These are phyloP conservation scores for Drosophila villosipedis DNA, from an alignment of 2,888 invertebrate species.

Conservation along the genomic window DNA sequence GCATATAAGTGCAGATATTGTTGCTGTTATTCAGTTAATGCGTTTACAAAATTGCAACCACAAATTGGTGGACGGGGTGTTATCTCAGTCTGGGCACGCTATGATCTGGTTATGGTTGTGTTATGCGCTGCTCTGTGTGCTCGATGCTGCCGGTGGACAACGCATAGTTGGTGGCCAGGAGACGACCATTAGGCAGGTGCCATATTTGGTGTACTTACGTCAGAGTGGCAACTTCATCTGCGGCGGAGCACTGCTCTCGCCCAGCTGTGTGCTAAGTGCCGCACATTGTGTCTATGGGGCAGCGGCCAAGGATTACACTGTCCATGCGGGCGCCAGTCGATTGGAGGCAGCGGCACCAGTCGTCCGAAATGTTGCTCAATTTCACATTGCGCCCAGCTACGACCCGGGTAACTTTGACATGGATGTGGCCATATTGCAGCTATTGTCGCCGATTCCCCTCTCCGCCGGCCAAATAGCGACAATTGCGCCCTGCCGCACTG, in stretches of 20 bases:
- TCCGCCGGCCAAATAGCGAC: slow-evolving; percentile 50
- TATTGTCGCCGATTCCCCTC: slow-evolving; percentile 38
- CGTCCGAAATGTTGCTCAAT: slow-evolving; percentile 38
- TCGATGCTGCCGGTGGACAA: slow-evolving; percentile 17
- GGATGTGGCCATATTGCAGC: slow-evolving; percentile 79
- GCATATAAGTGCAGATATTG: slow-evolving; percentile 28
- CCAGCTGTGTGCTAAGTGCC: slow-evolving; percentile 79
- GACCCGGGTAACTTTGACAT: slow-evolving; percentile 69
- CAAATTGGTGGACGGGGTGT: background rate
- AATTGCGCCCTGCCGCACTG: slow-evolving; percentile 59
- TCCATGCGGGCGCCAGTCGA: slow-evolving; percentile 74
- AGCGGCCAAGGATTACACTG: slow-evolving; percentile 52
- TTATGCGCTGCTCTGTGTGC: slow-evolving; percentile 19
- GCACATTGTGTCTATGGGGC: slow-evolving; percentile 79
- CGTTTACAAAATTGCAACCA: background rate
- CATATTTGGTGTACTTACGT: slow-evolving; percentile 79
- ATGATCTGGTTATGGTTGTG: slow-evolving; percentile 48
- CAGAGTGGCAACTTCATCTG: slow-evolving; percentile 74
- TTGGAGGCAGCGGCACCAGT: slow-evolving; percentile 59
- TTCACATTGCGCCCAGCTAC: slow-evolving; percentile 57
- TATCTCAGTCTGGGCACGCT: slow-evolving; percentile 40
- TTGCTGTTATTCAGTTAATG: slow-evolving; percentile 27
- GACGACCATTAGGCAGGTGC: slow-evolving; percentile 69
- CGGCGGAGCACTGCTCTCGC: slow-evolving; percentile 79
- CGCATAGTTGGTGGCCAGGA: slow-evolving; percentile 76